A percentile compares a stretch with the other conserved stretches of the same genome.
These are phyloP conservation scores for Agriopis aurantiaria DNA, from an alignment of 2,888 invertebrate species.

Conservation along the genomic window DNA sequence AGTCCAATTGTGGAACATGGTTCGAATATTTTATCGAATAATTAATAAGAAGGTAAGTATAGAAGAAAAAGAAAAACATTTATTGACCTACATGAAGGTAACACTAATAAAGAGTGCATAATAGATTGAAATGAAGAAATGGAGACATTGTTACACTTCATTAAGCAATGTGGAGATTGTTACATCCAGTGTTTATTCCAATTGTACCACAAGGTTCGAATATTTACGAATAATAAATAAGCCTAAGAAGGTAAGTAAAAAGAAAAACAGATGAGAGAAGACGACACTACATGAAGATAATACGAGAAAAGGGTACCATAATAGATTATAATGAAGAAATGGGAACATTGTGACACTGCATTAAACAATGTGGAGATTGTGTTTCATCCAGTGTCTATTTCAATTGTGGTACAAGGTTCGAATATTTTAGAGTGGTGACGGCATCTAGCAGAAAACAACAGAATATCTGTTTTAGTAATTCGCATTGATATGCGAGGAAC, in stretches of 20 bases:
- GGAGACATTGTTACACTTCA: not conserved
- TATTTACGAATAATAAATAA: too few species aligned
- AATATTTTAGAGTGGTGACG: constrained; percentile 62
- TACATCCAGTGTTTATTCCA: not conserved
- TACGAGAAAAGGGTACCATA: not conserved
- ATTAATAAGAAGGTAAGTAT: too few species aligned
- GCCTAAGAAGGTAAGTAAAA: not conserved
- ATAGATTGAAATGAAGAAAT: not conserved
- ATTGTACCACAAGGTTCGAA: too few species aligned
- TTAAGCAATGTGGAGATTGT: not conserved
- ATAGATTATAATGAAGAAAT: constrained; percentile 10
- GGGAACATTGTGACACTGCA: constrained; percentile 18
- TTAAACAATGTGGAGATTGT: constrained; percentile 49
- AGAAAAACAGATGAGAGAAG: not conserved
- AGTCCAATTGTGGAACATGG: too few species aligned
- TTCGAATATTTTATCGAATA: too few species aligned
- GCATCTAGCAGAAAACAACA: constrained; percentile 42
- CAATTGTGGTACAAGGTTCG: constrained; percentile 65
- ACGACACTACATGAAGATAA: not conserved
- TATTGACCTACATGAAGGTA: constrained; percentile 1
- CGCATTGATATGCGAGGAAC: constrained; percentile 35
- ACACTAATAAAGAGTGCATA: not conserved
- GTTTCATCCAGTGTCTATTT: constrained; percentile 62
- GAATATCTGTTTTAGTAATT: constrained; percentile 32
- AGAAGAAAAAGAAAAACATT: not conserved